Evolutionary conservation across 2,888 invertebrate species (phyloP).

Genomic region (Muscina levida): DNA sequence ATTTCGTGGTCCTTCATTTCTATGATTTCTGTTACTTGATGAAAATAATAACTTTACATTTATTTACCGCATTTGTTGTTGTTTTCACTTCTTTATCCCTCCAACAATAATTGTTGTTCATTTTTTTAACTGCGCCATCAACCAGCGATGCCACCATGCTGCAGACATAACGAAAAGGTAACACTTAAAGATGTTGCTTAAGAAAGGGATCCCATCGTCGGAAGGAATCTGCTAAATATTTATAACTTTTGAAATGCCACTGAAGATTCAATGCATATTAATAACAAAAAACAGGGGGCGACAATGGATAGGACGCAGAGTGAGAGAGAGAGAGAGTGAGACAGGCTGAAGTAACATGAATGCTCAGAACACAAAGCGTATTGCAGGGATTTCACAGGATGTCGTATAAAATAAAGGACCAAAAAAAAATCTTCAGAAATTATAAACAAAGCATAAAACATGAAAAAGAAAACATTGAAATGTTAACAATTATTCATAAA

Average conservation of each 20-base stretch:
- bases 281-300: constrained; percentile 32
- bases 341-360: constrained; percentile 46
- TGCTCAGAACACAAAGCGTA: constrained; percentile 59
- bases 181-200: neutral
- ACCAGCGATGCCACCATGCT: too few relatives aligned
- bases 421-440: neutral
- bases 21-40: neutral
- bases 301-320: neutral
- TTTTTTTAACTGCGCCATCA: neutral
- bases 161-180: neutral
- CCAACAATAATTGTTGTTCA: constrained; percentile 33
- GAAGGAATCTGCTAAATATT: constrained; percentile 65
- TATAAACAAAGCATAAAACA: constrained; percentile 32
- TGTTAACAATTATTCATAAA: constrained; percentile 33
- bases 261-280: constrained; percentile 65
- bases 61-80: neutral
- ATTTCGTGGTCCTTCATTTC: neutral
- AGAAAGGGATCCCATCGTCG: neutral
- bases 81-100: neutral
- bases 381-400: constrained; percentile 44
- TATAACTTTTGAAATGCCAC: constrained; percentile 65
- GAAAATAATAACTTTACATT: constrained; percentile 25
- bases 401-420: neutral
- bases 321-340: neutral
- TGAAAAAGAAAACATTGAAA: constrained; percentile 32